Evolutionary conservation across 2,797 vertebrate species (phyloP), one percentile per base, ranked within the genome.

Genomic region (Triplophysa yarkandensis): DNA sequence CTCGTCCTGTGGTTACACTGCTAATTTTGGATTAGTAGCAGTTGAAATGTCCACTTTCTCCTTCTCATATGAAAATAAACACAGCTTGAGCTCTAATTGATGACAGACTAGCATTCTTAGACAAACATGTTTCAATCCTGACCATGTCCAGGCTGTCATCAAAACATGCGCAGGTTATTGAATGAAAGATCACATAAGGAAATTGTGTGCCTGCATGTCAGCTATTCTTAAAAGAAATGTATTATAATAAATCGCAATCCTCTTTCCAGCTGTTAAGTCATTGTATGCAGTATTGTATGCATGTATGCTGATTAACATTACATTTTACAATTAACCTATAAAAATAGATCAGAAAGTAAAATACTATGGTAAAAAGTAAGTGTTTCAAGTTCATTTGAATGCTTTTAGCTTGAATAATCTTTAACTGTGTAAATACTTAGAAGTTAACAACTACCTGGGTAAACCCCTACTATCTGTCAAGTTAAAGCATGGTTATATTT

Each of bases 251-350:
- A 62, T 68, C 48, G 73, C 30, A 41, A 23, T 71, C 84, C 85
- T 89, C 89, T 92, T 92, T 91, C 90, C 91, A 92, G 90, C 89
- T 91, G 1, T 30, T n/a, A 90, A 85, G 79, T 85, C 89, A 19
- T 91, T 90, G 89, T 89, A 90, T 83, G 82, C 88, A 89, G 44
- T 17, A 50, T 55, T 14, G 7, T 34, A 11, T 72, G 7, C 32
- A 32, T 32, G 3, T 32, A 32, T 7, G 7, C 7, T 32, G 3
- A 32, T n/a, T n/a, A n/a, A n/a, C n/a, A n/a, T n/a, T 4, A 32
- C 2, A 41, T 14, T 57, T 58, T 61, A 57, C 23, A 21, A 16
- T 50, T 71, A 14, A 44, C 11, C 9, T 30, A 17, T 58, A 36
- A 58, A 0, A 0, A 34, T 50, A n/a, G 10, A 54, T 28, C 41